These are phyloP conservation scores for Acronicta psi DNA, from an alignment of 2,888 invertebrate genomes.

Conservation along the genomic window DNA sequence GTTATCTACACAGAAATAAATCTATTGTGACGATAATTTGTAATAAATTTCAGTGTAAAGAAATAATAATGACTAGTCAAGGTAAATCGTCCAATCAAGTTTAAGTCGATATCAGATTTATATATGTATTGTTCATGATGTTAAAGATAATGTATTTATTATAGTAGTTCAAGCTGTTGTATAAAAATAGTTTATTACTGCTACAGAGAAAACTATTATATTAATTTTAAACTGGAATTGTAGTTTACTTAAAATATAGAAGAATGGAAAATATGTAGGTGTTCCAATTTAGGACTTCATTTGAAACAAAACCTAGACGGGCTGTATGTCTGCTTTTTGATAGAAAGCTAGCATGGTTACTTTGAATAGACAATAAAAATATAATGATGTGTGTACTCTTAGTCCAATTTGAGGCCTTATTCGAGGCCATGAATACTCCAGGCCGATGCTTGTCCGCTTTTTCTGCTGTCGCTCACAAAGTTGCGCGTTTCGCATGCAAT, in stretches of 20 bases:
- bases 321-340: no score
- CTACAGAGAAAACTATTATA: no score
- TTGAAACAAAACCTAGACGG: no score
- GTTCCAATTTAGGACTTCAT: no score
- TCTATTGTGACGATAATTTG: no score
- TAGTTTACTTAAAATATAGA: no score
- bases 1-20: no score
- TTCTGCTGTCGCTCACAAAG: slow-evolving; percentile 49
- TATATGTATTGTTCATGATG: not conserved
- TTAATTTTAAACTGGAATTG: no score
- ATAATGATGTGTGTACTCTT: no score
- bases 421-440: not conserved
- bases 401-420: not conserved
- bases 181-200: no score
- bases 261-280: no score
- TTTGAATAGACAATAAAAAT: not conserved
- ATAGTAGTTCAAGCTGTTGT: not conserved
- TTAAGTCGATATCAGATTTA: not conserved
- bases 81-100: slow-evolving; percentile 25
- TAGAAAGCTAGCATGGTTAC: not conserved
- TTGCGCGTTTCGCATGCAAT: slow-evolving; percentile 55
- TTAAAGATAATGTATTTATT: not conserved
- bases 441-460: slow-evolving; percentile 24
- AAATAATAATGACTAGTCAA: slow-evolving; percentile 19
- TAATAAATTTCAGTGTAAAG: no score